phyloP scores from a whole-genome alignment of 2,113 vertebrate genomes.

The Procavia capensis region DNA sequence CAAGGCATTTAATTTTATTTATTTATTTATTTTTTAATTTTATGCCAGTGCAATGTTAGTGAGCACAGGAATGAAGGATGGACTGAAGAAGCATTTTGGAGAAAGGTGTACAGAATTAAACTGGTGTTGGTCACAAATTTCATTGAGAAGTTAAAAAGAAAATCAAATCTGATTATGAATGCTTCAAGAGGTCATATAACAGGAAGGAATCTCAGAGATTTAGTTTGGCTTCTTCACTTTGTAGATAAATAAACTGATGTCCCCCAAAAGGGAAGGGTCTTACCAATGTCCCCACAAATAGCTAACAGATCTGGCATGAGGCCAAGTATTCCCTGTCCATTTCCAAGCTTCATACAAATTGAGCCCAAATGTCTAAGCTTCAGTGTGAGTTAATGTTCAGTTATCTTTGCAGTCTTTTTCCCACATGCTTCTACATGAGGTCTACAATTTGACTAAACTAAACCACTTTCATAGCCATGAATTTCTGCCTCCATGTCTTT shows the following conservation, averaged over 20 bases:
- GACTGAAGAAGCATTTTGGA: not conserved
- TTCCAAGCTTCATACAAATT: not conserved
- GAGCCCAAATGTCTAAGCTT: not conserved
- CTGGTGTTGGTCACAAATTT: not conserved
- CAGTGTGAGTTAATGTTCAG: not conserved
- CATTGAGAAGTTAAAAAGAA: not conserved
- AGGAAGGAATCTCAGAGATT: not conserved
- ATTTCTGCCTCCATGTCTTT: not conserved
- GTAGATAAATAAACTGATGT: not conserved
- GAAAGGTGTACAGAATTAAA: not conserved
- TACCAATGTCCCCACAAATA: not conserved
- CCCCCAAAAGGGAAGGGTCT: not conserved
- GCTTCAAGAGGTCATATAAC: not conserved
- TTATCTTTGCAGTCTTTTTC: not conserved
- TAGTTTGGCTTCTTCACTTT: not conserved
- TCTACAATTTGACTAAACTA: not conserved
- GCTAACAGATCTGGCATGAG: not conserved
- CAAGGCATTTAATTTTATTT: not conserved
- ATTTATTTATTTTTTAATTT: too few species aligned
- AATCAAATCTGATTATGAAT: not conserved
- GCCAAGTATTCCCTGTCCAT: not conserved
- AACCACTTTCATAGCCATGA: not conserved
- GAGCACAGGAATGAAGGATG: not conserved
- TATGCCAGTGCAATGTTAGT: not conserved
- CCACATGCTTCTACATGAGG: not conserved